Evolutionary conservation across 2,797 vertebrate genomes (phyloP).

Genomic region (Petrocephalus sullivani): DNA sequence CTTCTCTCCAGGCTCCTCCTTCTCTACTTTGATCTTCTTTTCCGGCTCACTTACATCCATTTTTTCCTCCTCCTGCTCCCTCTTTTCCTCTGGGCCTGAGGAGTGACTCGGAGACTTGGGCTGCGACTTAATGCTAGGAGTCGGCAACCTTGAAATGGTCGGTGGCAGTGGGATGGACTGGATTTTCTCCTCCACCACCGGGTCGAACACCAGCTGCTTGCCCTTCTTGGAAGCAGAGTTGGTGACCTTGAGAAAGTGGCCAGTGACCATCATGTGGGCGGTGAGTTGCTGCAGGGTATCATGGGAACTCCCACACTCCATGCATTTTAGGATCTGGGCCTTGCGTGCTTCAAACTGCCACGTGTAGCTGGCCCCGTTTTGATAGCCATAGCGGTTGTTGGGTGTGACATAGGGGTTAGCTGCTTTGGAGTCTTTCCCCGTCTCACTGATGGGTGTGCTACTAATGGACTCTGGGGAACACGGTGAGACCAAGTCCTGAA

Average conservation of each 20-base stretch:
- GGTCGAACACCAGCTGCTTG: conserved; percentile 72
- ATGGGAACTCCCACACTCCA: conserved; percentile 78
- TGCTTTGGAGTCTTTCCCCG: conserved; percentile 67
- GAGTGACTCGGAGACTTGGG: conserved; percentile 61
- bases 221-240: conserved; percentile 77
- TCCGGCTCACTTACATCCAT: conserved; percentile 44
- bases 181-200: conserved; percentile 72
- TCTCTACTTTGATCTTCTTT: conserved; percentile 71
- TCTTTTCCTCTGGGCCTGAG: conserved; percentile 59
- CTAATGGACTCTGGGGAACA: conserved; percentile 68
- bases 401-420: conserved; percentile 74
- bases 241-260: conserved; percentile 76
- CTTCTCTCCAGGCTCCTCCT: conserved; percentile 60
- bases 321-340: conserved; percentile 76
- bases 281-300: conserved; percentile 78
- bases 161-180: conserved; percentile 76
- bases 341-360: conserved; percentile 80
- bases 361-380: conserved; percentile 78
- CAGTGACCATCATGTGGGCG: conserved; percentile 78
- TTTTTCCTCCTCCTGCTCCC: conserved; percentile 63
- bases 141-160: conserved; percentile 64
- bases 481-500: conserved; percentile 67
- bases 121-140: conserved; percentile 62
- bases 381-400: conserved; percentile 79
- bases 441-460: conserved; percentile 49